Percentiles rank a stretch among this genome's conserved stretches.
These are phyloP conservation scores for Enteromius treurensis DNA, from an alignment of 2,797 vertebrate genomes.

Conservation along the genomic window DNA sequence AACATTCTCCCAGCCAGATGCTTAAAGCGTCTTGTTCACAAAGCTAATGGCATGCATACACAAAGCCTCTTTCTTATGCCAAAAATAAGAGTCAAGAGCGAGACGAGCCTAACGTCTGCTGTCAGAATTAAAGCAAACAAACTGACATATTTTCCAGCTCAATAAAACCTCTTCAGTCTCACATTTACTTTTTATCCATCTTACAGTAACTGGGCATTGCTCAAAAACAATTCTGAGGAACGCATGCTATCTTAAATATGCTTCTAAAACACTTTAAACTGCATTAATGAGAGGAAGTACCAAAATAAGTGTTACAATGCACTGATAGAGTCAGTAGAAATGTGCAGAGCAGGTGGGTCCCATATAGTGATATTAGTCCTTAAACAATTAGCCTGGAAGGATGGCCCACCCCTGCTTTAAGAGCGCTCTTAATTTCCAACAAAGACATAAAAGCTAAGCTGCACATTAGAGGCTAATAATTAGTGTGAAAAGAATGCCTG, in stretches of 20 bases:
- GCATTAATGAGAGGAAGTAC: constrained; percentile 20
- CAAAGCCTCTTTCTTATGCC: constrained; percentile 26
- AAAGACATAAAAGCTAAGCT: constrained; percentile 50
- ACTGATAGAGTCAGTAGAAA: constrained; percentile 21
- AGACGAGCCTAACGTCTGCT: constrained; percentile 5
- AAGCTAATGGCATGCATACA: constrained; percentile 60
- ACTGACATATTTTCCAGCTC: constrained; percentile 26
- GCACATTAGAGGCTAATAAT: constrained; percentile 39
- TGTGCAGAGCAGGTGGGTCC: constrained; percentile 46
- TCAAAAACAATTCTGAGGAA: neutral
- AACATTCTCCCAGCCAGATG: constrained; percentile 50
- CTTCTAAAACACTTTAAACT: constrained; percentile 17
- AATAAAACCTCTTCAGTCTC: constrained; percentile 8
- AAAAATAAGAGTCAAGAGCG: constrained; percentile 23
- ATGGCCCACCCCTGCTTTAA: constrained; percentile 46
- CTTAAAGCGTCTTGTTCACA: constrained; percentile 74
- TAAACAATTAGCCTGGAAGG: constrained; percentile 47
- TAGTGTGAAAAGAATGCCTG: constrained; percentile 24
- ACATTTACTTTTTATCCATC: neutral
- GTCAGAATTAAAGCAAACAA: constrained; percentile 29
- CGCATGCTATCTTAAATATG: constrained; percentile 5
- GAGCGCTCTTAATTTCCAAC: constrained; percentile 35
- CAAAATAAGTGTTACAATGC: constrained; percentile 2
- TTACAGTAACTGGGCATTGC: neutral
- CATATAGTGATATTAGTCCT: constrained; percentile 1